phyloP scores from a whole-genome alignment of 2,797 vertebrate species.

The Scyliorhinus canicula region DNA sequence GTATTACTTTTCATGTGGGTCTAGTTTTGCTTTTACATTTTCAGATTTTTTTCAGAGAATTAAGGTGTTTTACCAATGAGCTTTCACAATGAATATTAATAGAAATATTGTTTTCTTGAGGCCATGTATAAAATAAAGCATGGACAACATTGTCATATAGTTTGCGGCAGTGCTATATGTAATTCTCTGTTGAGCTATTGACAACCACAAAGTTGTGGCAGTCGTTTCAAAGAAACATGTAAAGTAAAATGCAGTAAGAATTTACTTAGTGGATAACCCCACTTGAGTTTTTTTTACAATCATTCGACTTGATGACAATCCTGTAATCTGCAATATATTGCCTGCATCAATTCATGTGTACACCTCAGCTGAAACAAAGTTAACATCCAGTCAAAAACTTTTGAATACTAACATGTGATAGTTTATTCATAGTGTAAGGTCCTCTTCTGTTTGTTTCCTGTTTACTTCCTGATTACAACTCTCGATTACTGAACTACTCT shows the following conservation, averaged over 20 bases:
- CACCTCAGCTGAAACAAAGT: neutral
- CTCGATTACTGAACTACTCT: too few species aligned
- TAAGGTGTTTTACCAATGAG: neutral
- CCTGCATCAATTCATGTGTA: neutral
- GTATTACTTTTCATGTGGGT: neutral
- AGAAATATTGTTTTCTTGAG: neutral
- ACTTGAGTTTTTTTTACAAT: too few species aligned
- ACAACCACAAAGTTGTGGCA: neutral
- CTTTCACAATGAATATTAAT: neutral
- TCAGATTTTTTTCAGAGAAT: neutral
- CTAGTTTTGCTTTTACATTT: neutral
- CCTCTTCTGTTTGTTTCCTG: too few species aligned
- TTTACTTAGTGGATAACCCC: neutral
- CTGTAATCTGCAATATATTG: neutral
- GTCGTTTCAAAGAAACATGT: neutral
- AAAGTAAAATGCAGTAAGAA: neutral
- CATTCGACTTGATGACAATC: neutral
- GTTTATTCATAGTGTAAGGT: neutral
- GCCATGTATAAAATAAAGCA: neutral
- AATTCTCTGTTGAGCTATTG: neutral
- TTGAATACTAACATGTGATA: neutral
- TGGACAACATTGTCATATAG: neutral
- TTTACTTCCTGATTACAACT: too few species aligned
- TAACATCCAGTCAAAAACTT: neutral
- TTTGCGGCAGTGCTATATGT: neutral